Base-by-base conservation (phyloP, 2,797 vertebrate genomes). In the Megalops cyprinoides region DNA sequence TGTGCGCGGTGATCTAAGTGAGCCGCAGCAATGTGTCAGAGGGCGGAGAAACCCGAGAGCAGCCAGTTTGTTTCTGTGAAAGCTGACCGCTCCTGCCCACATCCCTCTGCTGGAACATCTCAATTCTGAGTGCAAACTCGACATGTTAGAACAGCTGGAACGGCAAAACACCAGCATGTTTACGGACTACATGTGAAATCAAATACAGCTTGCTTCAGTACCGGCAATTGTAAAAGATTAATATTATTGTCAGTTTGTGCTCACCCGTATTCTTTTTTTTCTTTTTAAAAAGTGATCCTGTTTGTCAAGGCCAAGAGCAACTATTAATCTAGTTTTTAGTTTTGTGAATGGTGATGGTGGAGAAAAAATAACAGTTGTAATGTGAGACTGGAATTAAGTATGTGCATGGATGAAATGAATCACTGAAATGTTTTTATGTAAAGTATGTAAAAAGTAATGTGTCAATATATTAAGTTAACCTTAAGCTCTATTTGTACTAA, bases 111-210 rank as follows among this genome's bases (percentile, higher is more conserved):
- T 87, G 91, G 92, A 91, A 92, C 87, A 91, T 90, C 89, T 89
- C 88, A 91, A 90, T 88, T 85, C 82, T 85, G 88, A 82, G 87
- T 91, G 90, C 91, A 90, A 93, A 88, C 90, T 87, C 88, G 90
- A 90, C 91, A 85, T 91, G 91, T 92, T 90, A 85, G 90, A 91
- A 92, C 89, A 89, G 89, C 91, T 88, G 85, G 87, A 86, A 91
- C 83, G 91, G 90, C 87, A 92, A 91, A 91, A 91, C 91, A 88
- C 90, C 91, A 88, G 90, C 91, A 91, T 94, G 92, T 94, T 92
- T 91, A 91, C 91, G 90, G 89, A 90, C 88, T 88, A 83, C 76
- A 86, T 88, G 90, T 92, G 92, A 93, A 95, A 93, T 93, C 91
- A 92, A 95, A 94, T 92, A 89, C 93, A 92, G 91, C 88, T 84